phyloP scores from a whole-genome alignment of 2,113 vertebrate genomes.

The Bos taurus region DNA sequence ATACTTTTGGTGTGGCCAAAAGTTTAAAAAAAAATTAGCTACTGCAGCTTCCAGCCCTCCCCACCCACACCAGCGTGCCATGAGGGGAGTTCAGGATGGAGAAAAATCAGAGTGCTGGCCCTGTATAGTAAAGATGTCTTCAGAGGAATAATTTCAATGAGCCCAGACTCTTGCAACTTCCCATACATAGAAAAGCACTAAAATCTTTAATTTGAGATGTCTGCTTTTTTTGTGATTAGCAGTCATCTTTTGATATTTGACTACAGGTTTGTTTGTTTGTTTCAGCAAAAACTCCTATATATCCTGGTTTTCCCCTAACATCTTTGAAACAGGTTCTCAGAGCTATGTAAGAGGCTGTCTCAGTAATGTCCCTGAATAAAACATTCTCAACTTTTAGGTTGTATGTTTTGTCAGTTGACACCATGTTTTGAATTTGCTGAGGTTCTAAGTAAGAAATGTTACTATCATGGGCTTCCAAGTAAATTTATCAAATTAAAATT shows the following conservation, averaged over 20 bases:
- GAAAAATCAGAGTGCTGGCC: not conserved
- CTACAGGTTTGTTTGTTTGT: not conserved
- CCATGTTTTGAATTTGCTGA: not conserved
- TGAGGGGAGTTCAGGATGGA: not conserved
- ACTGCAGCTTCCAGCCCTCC: not conserved
- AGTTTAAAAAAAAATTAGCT: not conserved
- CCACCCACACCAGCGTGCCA: not conserved
- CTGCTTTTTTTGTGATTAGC: not conserved
- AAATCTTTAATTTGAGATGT: not conserved
- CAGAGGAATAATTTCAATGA: not conserved
- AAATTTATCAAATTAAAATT: not conserved
- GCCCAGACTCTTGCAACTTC: not conserved
- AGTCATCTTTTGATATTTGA: not conserved
- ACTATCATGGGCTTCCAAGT: not conserved
- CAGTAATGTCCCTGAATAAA: not conserved
- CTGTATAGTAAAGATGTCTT: not conserved
- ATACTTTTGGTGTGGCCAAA: not conserved
- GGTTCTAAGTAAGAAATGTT: not conserved
- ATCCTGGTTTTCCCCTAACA: not conserved
- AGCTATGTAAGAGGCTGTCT: not conserved
- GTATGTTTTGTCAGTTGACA: not conserved
- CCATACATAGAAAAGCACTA: not conserved
- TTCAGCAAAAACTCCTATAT: not conserved
- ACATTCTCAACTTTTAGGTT: not conserved
- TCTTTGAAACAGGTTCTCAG: not conserved